Percentiles rank a stretch among this genome's conserved stretches.
phyloP scores from a whole-genome alignment of 1,140 invertebrate species.

The Drosophila arizonae region DNA sequence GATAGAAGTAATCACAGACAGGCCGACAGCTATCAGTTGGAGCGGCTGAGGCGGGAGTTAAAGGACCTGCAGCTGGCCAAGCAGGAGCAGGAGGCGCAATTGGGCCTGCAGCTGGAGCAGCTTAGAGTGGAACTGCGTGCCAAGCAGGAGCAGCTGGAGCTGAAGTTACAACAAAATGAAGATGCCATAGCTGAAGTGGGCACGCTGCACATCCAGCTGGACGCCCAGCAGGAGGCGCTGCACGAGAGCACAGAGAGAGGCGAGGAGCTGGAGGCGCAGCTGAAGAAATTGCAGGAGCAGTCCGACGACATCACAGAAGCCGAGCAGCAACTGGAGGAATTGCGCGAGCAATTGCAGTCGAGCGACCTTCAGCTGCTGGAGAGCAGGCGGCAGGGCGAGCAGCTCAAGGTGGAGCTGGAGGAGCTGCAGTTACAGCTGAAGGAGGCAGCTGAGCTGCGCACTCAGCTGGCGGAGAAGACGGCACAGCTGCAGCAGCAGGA shows the following conservation, averaged over 20 bases:
- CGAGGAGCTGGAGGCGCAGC: background rate
- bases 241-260: constrained; percentile 6
- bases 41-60: constrained; percentile 1
- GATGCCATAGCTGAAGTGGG: constrained; percentile 6
- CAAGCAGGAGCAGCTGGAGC: background rate
- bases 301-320: background rate
- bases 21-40: background rate
- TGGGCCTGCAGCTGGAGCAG: background rate
- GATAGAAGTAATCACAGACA: background rate
- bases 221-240: constrained; percentile 4
- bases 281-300: background rate
- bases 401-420: constrained; percentile 5
- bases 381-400: background rate
- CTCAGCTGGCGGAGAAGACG: constrained; percentile 1
- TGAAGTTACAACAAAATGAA: constrained; percentile 1
- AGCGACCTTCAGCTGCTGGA: background rate
- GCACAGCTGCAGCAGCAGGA: background rate
- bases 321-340: background rate
- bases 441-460: background rate
- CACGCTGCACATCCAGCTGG: constrained; percentile 14
- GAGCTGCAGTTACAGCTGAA: constrained; percentile 2
- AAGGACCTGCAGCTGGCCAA: constrained; percentile 19
- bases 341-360: background rate
- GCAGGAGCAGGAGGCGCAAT: background rate
- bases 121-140: constrained; percentile 18